These are phyloP conservation scores for Proisotoma minuta DNA, from an alignment of 2,888 invertebrate species.

Conservation along the genomic window DNA sequence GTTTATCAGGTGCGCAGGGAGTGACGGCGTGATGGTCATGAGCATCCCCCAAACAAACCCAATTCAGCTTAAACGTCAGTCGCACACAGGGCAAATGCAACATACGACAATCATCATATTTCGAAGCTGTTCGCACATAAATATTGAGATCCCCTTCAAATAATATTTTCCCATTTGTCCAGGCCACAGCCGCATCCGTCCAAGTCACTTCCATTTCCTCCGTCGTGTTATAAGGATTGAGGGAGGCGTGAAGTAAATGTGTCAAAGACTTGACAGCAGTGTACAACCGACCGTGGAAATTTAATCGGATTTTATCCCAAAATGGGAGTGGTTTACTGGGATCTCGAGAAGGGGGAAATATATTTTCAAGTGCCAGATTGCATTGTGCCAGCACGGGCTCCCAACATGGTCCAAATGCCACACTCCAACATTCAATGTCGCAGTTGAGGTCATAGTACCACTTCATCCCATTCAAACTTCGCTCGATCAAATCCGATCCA, in stretches of 20 bases:
- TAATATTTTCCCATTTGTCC: constrained; percentile 89
- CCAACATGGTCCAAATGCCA: constrained; percentile 99
- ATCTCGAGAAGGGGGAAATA: constrained; percentile 78
- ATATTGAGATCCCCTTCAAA: constrained; percentile 91
- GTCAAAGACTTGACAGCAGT: constrained; percentile 82
- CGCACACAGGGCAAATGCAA: constrained; percentile 85
- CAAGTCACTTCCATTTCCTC: constrained; percentile 98
- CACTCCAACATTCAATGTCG: constrained; percentile 80
- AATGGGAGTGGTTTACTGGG: constrained; percentile 90
- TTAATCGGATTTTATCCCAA: constrained; percentile 93
- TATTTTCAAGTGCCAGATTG: constrained; percentile 82
- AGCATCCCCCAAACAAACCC: constrained; percentile 88
- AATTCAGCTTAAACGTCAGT: constrained; percentile 74
- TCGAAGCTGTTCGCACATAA: constrained; percentile 92
- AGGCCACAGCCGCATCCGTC: constrained; percentile 87
- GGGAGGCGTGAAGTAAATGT: constrained; percentile 86
- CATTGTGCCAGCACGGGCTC: constrained; percentile 92
- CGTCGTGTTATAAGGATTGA: constrained; percentile 97
- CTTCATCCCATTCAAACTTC: constrained; percentile 90
- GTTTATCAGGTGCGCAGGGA: constrained; percentile 90
- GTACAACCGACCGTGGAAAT: constrained; percentile 88
- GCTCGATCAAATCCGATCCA: constrained; percentile 72
- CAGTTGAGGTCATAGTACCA: constrained; percentile 97
- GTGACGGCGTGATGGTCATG: constrained; percentile 93
- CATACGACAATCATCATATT: constrained; percentile 95